These are phyloP conservation scores for Alexandromys fortis DNA, from an alignment of 2,113 vertebrate genomes.

Conservation along the genomic window DNA sequence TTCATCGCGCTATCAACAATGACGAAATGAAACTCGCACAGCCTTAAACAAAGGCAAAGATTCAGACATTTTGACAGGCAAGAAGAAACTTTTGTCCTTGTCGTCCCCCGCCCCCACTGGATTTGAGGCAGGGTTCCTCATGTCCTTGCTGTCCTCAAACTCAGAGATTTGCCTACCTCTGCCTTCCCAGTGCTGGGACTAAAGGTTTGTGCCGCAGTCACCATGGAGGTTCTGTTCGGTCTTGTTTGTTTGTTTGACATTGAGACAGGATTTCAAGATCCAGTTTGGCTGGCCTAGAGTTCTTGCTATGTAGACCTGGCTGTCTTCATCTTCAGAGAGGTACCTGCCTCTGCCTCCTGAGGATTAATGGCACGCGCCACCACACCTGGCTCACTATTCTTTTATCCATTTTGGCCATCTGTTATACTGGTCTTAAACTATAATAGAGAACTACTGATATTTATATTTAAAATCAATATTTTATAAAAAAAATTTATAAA, in stretches of 20 bases:
- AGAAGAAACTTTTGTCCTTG: too few relatives aligned
- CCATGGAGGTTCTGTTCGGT: background rate
- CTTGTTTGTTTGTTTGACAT: background rate
- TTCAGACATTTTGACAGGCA: background rate
- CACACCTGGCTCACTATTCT: background rate
- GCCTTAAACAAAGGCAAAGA: constrained; percentile 31
- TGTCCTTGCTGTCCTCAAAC: background rate
- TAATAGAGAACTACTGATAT: background rate
- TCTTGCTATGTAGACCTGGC: background rate
- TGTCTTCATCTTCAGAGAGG: background rate
- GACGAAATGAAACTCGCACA: background rate
- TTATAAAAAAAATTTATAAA: background rate
- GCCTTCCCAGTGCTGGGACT: background rate
- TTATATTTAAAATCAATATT: background rate
- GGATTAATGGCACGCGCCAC: background rate
- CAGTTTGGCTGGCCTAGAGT: background rate
- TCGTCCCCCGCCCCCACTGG: too few relatives aligned
- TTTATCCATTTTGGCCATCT: background rate
- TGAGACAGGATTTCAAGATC: background rate
- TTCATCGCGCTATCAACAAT: background rate
- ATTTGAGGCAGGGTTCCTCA: too few relatives aligned
- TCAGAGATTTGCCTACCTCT: background rate
- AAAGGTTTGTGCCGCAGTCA: background rate
- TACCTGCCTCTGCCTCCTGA: background rate
- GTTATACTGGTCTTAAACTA: background rate